phyloP scores from a whole-genome alignment of 2,888 invertebrate species.

The Rhamnusium bicolor region DNA sequence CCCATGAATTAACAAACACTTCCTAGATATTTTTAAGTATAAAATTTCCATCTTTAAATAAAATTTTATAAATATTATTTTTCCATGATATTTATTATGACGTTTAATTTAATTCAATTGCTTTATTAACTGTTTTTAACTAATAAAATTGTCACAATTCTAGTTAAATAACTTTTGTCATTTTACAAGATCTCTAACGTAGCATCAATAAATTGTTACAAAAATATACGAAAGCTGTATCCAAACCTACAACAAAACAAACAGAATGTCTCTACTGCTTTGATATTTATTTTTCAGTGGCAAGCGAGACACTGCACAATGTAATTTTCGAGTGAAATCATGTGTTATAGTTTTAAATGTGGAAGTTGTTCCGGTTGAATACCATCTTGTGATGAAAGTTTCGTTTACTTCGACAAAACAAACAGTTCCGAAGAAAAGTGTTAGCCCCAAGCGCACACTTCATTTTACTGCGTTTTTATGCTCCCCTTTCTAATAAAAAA shows the following conservation, averaged over 20 bases:
- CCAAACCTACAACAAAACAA: neutral
- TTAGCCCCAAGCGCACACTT: conserved; percentile 11
- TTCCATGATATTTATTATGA: too few relatives aligned
- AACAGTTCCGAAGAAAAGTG: conserved; percentile 15
- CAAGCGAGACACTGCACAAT: neutral
- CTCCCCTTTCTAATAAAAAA: conserved; percentile 31
- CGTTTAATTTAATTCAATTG: too few relatives aligned
- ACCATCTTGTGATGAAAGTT: conserved; percentile 21
- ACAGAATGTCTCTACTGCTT: neutral
- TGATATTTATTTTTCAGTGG: conserved; percentile 16
- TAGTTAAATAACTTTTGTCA: too few relatives aligned
- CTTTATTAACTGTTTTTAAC: too few relatives aligned
- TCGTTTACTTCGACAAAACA: conserved; percentile 24
- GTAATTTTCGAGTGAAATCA: neutral
- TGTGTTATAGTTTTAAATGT: conserved; percentile 7
- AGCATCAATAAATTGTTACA: neutral
- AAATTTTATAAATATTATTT: too few relatives aligned
- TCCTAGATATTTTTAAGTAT: too few relatives aligned
- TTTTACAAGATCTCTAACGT: too few relatives aligned
- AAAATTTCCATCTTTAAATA: too few relatives aligned
- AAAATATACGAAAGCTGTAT: neutral
- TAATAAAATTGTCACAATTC: too few relatives aligned
- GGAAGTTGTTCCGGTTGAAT: neutral
- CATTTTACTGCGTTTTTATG: conserved; percentile 15
- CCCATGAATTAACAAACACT: too few relatives aligned